These are phyloP conservation scores for Tenrec ecaudatus DNA, from an alignment of 2,113 vertebrate species.

Conservation along the genomic window DNA sequence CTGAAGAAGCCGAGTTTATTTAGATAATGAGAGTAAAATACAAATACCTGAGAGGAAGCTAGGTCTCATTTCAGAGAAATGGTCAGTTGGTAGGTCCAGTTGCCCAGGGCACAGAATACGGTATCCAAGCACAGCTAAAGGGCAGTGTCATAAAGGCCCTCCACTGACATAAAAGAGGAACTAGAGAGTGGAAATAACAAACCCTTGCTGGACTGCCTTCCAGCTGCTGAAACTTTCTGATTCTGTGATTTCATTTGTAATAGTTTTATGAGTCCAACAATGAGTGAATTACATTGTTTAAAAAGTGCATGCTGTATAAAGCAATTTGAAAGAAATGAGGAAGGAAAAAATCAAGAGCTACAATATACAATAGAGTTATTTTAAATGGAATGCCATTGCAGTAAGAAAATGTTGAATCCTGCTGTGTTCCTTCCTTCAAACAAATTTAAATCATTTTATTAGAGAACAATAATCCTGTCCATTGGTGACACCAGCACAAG, in stretches of 20 bases:
- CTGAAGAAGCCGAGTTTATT: neutral
- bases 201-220: neutral
- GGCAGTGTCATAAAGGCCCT: neutral
- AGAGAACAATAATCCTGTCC: slow-evolving; percentile 54
- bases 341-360: neutral
- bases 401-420: slow-evolving; percentile 19
- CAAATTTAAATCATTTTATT: slow-evolving; percentile 53
- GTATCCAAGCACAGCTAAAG: neutral
- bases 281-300: neutral
- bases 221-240: neutral
- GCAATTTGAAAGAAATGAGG: neutral
- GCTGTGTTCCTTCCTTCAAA: slow-evolving; percentile 59
- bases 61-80: neutral
- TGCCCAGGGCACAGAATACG: neutral
- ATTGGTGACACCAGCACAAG: slow-evolving; percentile 45
- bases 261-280: neutral
- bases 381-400: neutral
- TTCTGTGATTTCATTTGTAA: neutral
- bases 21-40: neutral
- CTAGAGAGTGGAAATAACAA: neutral
- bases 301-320: slow-evolving; percentile 15
- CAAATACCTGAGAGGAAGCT: neutral
- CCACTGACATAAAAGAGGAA: neutral
- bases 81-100: too few species aligned
- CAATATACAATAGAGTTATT: neutral